phyloP scores from a whole-genome alignment of 2,888 invertebrate genomes.

The Pseudanteris insignis region DNA sequence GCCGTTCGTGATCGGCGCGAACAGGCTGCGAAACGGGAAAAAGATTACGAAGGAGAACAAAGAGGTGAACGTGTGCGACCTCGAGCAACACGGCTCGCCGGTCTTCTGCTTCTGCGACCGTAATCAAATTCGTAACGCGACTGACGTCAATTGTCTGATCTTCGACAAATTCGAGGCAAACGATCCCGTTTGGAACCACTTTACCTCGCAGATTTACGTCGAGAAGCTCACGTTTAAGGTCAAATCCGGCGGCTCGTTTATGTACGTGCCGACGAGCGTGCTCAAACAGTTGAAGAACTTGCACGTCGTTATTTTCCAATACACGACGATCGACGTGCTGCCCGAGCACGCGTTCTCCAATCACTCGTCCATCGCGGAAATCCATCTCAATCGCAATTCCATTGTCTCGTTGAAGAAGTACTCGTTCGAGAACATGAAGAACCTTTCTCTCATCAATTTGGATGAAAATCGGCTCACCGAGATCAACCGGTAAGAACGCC shows the following conservation, averaged over 20 bases:
- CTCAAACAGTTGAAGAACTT: slow-evolving; percentile 75
- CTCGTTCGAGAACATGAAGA: slow-evolving; percentile 78
- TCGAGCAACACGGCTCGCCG: slow-evolving; percentile 70
- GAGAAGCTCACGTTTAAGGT: slow-evolving; percentile 78
- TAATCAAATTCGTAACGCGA: slow-evolving; percentile 67
- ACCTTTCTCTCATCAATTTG: slow-evolving; percentile 75
- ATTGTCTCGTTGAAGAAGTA: slow-evolving; percentile 75
- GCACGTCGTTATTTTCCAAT: slow-evolving; percentile 75
- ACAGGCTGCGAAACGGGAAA: slow-evolving; percentile 52
- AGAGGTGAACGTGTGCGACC: slow-evolving; percentile 70
- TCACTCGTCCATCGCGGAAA: slow-evolving; percentile 74
- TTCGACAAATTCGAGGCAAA: slow-evolving; percentile 75
- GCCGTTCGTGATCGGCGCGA: slow-evolving; percentile 38
- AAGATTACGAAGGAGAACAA: slow-evolving; percentile 51
- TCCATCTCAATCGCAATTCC: slow-evolving; percentile 75
- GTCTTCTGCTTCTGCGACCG: slow-evolving; percentile 77
- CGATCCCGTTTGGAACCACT: slow-evolving; percentile 79
- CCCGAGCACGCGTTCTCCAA: slow-evolving; percentile 80
- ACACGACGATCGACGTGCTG: slow-evolving; percentile 77
- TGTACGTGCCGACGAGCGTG: slow-evolving; percentile 77
- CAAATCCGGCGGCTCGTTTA: slow-evolving; percentile 75
- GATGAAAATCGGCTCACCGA: slow-evolving; percentile 81
- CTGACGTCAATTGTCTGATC: slow-evolving; percentile 81
- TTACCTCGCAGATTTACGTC: slow-evolving; percentile 77
- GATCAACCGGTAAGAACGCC: slow-evolving; percentile 68